These are phyloP conservation scores for Metopolophium dirhodum DNA, from an alignment of 1,140 invertebrate genomes.

Conservation along the genomic window DNA sequence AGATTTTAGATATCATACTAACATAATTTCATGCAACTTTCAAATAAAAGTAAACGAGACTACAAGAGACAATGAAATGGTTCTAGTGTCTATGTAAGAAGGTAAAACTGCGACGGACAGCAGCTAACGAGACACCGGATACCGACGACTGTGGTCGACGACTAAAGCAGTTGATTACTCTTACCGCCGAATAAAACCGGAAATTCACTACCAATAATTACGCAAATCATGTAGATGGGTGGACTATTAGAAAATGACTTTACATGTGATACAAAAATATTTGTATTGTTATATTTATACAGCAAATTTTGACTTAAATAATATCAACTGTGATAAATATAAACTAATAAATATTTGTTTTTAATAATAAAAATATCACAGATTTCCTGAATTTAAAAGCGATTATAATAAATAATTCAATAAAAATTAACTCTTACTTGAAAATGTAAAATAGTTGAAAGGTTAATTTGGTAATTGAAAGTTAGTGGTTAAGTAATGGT, in stretches of 20 bases:
- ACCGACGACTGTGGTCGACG: no score
- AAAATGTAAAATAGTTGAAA: neutral
- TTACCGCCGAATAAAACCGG: neutral
- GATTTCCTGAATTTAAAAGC: no score
- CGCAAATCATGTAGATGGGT: neutral
- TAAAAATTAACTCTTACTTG: neutral
- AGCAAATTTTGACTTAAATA: neutral
- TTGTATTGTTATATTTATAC: neutral
- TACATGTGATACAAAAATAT: neutral
- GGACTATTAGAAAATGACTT: no score
- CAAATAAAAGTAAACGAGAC: neutral
- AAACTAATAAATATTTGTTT: no score
- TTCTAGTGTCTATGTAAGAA: neutral
- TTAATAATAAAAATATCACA: no score
- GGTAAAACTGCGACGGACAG: neutral
- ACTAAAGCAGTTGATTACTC: no score
- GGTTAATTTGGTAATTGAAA: no score
- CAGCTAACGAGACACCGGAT: no score
- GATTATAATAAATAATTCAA: no score
- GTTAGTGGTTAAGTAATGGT: no score
- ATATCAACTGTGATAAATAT: neutral
- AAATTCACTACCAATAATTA: neutral
- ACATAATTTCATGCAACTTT: neutral
- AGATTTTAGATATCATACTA: no score
- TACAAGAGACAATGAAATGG: neutral